These are phyloP conservation scores for Pollenia amentaria DNA, from an alignment of 2,888 invertebrate genomes.

Conservation along the genomic window DNA sequence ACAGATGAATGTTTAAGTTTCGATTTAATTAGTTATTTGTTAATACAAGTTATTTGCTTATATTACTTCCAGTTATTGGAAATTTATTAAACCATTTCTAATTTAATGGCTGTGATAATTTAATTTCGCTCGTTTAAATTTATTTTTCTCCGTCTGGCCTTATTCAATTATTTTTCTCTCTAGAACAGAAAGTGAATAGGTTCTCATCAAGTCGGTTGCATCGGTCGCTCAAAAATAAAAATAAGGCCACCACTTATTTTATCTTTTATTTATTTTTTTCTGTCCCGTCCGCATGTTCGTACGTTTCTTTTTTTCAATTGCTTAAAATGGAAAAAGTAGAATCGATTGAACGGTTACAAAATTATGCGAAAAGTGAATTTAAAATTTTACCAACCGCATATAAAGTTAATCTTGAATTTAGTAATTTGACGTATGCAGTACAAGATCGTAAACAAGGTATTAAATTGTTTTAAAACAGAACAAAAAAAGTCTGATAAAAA, in stretches of 20 bases:
- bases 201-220: conserved; percentile 31
- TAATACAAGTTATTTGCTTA: not conserved
- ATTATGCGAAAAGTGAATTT: conserved; percentile 31
- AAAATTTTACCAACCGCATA: conserved; percentile 41
- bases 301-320: not conserved
- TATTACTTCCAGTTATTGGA: conserved; percentile 16
- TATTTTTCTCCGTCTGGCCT: conserved; percentile 16
- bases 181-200: conserved; percentile 42
- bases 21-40: no score
- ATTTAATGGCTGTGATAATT: conserved; percentile 29
- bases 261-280: not conserved
- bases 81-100: conserved; percentile 17
- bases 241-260: not conserved
- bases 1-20: no score
- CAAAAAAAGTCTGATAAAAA: not conserved
- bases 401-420: conserved; percentile 67
- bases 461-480: not conserved
- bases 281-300: not conserved
- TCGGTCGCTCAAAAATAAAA: not conserved
- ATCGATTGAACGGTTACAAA: conserved; percentile 43
- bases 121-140: not conserved
- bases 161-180: conserved; percentile 2
- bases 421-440: conserved; percentile 57
- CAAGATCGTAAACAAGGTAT: conserved; percentile 55
- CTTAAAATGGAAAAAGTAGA: conserved; percentile 39